Conservation (phyloP, 1,140 invertebrate species). For the Drosophila rufa region DNA sequence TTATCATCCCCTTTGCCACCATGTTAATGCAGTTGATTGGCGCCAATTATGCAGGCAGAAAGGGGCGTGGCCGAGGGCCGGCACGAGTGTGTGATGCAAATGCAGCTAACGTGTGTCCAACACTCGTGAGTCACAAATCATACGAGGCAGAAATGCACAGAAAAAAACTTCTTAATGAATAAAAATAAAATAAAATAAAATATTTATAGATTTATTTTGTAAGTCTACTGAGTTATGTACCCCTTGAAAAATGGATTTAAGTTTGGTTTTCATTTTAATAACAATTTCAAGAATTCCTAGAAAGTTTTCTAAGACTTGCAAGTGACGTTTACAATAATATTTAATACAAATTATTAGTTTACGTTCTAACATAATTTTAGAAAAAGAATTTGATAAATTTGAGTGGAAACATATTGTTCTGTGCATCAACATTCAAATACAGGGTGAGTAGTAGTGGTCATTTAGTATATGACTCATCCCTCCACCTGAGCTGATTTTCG, state of each 20-base stretch:
- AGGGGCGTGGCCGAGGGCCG: conserved; percentile 26
- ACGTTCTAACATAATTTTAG: background rate
- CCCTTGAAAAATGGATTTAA: too few species aligned
- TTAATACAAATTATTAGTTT: background rate
- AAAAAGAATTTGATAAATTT: too few species aligned
- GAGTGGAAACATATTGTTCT: background rate
- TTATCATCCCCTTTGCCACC: conserved; percentile 1
- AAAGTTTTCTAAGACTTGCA: background rate
- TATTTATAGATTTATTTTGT: too few species aligned
- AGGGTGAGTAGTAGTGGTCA: background rate
- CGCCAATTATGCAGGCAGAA: conserved; percentile 61
- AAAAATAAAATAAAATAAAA: too few species aligned
- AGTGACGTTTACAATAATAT: background rate
- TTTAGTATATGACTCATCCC: background rate
- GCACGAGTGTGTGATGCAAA: conserved; percentile 37
- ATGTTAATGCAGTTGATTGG: conserved; percentile 48
- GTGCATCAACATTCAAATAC: background rate
- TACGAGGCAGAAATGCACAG: background rate
- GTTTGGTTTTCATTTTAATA: too few species aligned
- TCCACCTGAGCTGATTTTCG: conserved; percentile 25
- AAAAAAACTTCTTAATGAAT: too few species aligned
- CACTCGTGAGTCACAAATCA: conserved; percentile 39
- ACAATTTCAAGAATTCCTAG: too few species aligned
- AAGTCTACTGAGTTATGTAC: too few species aligned
- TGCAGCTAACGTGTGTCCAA: conserved; percentile 30